Conservation (phyloP, 1,140 invertebrate genomes). For the Dendroctonus valens region DNA sequence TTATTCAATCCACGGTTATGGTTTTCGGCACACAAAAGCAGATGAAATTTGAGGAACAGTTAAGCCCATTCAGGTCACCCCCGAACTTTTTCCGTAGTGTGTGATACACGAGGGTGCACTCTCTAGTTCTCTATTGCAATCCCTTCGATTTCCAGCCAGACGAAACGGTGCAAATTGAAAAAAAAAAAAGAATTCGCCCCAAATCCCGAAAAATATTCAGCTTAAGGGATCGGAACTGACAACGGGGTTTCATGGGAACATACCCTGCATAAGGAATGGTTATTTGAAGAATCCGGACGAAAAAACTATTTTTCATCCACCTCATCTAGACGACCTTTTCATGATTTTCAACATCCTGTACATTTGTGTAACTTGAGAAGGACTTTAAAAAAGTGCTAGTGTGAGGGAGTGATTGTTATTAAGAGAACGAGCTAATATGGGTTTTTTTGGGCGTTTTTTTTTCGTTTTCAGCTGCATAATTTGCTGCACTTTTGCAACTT, state of each 20-base stretch:
- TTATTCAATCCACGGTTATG: constrained; percentile 16
- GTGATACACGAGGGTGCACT: constrained; percentile 22
- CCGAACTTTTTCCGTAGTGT: constrained; percentile 4
- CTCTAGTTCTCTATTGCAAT: constrained; percentile 25
- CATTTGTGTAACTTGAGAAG: too few relatives aligned
- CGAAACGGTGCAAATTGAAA: constrained; percentile 21
- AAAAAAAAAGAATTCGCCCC: constrained; percentile 13
- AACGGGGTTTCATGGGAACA: constrained; percentile 6
- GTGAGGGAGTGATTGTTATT: too few relatives aligned
- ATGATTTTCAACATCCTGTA: too few relatives aligned
- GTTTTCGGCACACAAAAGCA: constrained; percentile 8
- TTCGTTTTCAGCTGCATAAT: too few relatives aligned
- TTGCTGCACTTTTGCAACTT: too few relatives aligned
- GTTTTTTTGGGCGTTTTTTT: too few relatives aligned
- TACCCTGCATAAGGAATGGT: too few relatives aligned
- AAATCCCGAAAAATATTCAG: constrained; percentile 24
- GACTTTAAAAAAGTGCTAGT: too few relatives aligned
- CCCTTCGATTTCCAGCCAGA: constrained; percentile 7
- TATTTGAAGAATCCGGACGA: too few relatives aligned
- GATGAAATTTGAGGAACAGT: constrained; percentile 15
- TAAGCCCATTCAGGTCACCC: constrained; percentile 18
- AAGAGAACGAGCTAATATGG: too few relatives aligned
- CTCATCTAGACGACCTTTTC: too few relatives aligned
- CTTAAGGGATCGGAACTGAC: constrained; percentile 14
- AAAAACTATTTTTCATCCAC: too few relatives aligned